Percentiles rank a stretch among this genome's conserved stretches.
These are phyloP conservation scores for Bombus turneri DNA, from an alignment of 1,140 invertebrate genomes.

Conservation along the genomic window DNA sequence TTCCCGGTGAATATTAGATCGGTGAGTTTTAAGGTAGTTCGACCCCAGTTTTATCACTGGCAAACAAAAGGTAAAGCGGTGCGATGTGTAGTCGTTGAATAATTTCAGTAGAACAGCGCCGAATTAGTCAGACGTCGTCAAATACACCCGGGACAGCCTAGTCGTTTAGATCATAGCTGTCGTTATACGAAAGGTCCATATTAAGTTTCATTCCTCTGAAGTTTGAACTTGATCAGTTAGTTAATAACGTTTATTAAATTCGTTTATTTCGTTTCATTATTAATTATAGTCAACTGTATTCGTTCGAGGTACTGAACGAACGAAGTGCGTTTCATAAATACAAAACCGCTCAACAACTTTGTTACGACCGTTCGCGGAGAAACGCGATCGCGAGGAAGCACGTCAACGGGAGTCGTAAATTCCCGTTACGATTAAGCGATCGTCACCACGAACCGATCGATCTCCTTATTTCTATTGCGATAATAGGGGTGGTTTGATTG, in stretches of 20 bases:
- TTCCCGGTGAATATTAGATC: background rate
- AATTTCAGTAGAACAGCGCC: conserved; percentile 3
- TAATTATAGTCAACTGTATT: background rate
- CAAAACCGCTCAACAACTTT: too few relatives aligned
- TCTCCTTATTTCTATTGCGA: too few relatives aligned
- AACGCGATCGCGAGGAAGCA: too few relatives aligned
- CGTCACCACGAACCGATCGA: too few relatives aligned
- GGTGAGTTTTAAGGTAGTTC: background rate
- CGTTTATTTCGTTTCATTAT: background rate
- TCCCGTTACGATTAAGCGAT: too few relatives aligned
- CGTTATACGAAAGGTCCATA: too few relatives aligned
- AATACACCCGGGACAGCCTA: too few relatives aligned
- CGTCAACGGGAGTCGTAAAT: too few relatives aligned
- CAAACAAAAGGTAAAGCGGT: background rate
- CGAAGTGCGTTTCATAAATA: too few relatives aligned
- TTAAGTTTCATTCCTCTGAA: too few relatives aligned
- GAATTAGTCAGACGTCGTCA: conserved; percentile 5
- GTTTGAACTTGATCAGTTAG: background rate
- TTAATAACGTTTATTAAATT: background rate
- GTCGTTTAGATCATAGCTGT: background rate
- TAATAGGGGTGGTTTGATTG: too few relatives aligned
- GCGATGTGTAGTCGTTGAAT: background rate
- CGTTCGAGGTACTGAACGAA: background rate
- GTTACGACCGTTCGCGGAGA: too few relatives aligned
- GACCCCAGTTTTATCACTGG: background rate